phyloP scores from a whole-genome alignment of 1,140 invertebrate species.

The Lordiphosa mommai region DNA sequence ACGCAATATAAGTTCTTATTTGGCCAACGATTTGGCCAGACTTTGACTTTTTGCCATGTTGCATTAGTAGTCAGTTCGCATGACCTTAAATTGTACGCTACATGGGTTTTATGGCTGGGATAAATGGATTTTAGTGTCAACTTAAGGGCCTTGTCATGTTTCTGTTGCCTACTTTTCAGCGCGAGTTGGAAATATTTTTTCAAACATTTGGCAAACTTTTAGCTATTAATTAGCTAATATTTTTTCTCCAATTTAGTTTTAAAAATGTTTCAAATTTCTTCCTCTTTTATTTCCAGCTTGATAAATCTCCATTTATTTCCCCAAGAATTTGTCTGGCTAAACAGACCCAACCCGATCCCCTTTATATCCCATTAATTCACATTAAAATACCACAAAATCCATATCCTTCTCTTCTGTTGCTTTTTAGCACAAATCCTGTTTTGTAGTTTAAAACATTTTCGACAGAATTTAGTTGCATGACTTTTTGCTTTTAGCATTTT shows the following conservation, averaged over 20 bases:
- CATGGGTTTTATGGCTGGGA: slow-evolving; percentile 14
- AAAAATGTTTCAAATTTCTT: too few species aligned
- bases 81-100: slow-evolving; percentile 30
- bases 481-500: slow-evolving; percentile 75
- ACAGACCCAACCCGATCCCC: not conserved
- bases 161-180: not conserved
- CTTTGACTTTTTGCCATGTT: slow-evolving; percentile 15
- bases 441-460: slow-evolving; percentile 73
- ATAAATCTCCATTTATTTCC: too few species aligned
- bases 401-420: slow-evolving; percentile 38
- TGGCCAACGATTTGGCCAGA: slow-evolving; percentile 38
- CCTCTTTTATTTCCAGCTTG: too few species aligned
- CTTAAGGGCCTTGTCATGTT: not conserved
- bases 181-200: not conserved
- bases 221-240: too few species aligned
- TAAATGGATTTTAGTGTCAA: not conserved
- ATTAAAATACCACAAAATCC: not conserved
- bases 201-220: too few species aligned
- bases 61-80: slow-evolving; percentile 27
- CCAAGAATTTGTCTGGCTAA: too few species aligned
- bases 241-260: too few species aligned
- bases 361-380: too few species aligned
- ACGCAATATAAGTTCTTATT: slow-evolving; percentile 65
- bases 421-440: slow-evolving; percentile 74
- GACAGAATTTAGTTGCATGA: slow-evolving; percentile 76